Evolutionary conservation across 2,888 invertebrate species (phyloP).

Genomic region (Acanthococcus lagerstroemiae): DNA sequence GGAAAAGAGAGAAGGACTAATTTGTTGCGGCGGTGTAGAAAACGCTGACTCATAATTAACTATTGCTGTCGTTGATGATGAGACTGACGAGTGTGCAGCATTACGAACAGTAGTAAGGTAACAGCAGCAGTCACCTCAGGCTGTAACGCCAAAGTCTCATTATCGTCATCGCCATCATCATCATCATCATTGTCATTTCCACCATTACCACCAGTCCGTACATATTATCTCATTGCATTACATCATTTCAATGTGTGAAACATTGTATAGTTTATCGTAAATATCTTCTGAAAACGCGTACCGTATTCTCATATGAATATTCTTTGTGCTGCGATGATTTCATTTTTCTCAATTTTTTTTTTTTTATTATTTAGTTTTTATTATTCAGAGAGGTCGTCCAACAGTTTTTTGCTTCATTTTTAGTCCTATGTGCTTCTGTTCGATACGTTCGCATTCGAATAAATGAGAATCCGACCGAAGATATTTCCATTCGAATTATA

Average conservation of each 20-base stretch:
- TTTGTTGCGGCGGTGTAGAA: slow-evolving; percentile 30
- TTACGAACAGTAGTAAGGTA: slow-evolving; percentile 4
- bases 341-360: background rate
- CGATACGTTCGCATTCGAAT: background rate
- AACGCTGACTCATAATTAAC: slow-evolving; percentile 31
- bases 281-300: no score
- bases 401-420: no score
- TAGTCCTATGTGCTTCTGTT: no score
- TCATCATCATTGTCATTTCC: slow-evolving; percentile 19
- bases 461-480: background rate
- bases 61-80: slow-evolving; percentile 29
- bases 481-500: background rate
- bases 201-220: background rate
- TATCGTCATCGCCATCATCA: slow-evolving; percentile 8
- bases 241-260: no score
- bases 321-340: no score
- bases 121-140: slow-evolving; percentile 22
- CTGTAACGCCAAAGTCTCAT: slow-evolving; percentile 8
- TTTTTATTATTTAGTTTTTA: no score
- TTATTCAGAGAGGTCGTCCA: no score
- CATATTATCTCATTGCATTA: background rate
- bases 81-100: slow-evolving; percentile 24
- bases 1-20: slow-evolving; percentile 24
- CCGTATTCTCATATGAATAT: no score
- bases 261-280: no score